Conservation (phyloP, 23 tunicate genomes). For the Aplidium turbinatum region DNA sequence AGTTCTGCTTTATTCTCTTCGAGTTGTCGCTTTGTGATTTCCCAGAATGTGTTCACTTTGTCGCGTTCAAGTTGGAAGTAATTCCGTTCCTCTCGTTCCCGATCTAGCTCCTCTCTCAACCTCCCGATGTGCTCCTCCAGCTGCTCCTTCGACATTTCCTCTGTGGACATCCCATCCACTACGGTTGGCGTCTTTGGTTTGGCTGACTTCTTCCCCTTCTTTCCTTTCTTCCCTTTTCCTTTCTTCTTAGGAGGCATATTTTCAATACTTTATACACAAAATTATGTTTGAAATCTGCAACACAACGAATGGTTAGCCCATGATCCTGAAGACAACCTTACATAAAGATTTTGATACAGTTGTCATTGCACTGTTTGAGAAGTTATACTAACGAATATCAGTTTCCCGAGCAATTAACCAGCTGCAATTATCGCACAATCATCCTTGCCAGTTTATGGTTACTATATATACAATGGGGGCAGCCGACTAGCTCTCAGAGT, state of each 20-base stretch:
- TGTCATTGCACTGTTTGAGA: too few species aligned
- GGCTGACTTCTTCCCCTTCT: constrained; percentile 69
- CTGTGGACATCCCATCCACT: constrained; percentile 96
- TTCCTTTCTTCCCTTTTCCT: constrained; percentile 91
- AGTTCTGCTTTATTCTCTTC: constrained; percentile 97
- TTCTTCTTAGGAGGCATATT: constrained; percentile 72
- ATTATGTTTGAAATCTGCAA: too few species aligned
- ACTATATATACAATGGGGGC: too few species aligned
- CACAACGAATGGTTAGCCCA: too few species aligned
- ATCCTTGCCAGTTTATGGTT: too few species aligned
- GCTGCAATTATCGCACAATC: too few species aligned
- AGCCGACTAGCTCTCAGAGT: too few species aligned
- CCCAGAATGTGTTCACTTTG: constrained; percentile 99
- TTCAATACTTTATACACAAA: too few species aligned
- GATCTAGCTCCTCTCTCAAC: constrained; percentile 85
- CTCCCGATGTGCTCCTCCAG: constrained; percentile 91
- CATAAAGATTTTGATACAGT: too few species aligned
- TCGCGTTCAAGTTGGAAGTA: constrained; percentile 97
- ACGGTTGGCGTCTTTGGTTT: constrained; percentile 92
- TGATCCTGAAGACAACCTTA: too few species aligned
- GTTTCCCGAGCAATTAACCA: too few species aligned
- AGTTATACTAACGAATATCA: too few species aligned
- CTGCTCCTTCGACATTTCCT: constrained; percentile 96
- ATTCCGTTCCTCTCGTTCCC: constrained; percentile 97
- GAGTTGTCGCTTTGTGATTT: constrained; percentile 94